These are phyloP conservation scores for Pomacea canaliculata DNA, from an alignment of 2,888 invertebrate genomes.

Conservation along the genomic window DNA sequence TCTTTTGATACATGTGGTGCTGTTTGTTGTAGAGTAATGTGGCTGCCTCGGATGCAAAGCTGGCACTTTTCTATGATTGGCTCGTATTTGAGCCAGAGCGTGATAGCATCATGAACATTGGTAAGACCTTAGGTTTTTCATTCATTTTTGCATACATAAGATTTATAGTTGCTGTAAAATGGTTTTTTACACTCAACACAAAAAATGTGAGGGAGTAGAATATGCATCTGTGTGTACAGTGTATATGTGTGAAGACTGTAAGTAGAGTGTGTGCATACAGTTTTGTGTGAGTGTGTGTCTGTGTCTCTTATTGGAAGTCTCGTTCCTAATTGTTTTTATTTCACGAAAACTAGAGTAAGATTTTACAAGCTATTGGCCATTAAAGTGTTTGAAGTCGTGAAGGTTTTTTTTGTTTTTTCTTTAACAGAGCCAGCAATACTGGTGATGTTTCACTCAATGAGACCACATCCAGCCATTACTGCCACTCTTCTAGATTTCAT, in stretches of 20 bases:
- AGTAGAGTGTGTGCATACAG: not conserved
- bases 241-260: not conserved
- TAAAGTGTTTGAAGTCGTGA: too few species aligned
- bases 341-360: too few species aligned
- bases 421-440: constrained; percentile 86
- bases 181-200: not conserved
- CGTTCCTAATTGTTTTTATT: too few species aligned
- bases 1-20: too few species aligned
- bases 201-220: not conserved
- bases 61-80: constrained; percentile 95
- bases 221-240: not conserved
- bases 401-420: too few species aligned
- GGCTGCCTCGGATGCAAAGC: constrained; percentile 89
- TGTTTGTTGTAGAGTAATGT: constrained; percentile 77
- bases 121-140: constrained; percentile 60
- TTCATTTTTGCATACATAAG: not conserved
- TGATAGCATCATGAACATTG: constrained; percentile 95
- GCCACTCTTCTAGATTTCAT: constrained; percentile 91
- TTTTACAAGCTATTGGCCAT: too few species aligned
- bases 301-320: too few species aligned
- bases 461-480: constrained; percentile 90
- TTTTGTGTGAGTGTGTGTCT: too few species aligned
- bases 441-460: constrained; percentile 93
- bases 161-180: not conserved
- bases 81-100: constrained; percentile 89